Evolutionary conservation across 2,113 vertebrate species (phyloP), one percentile per base, ranked within the genome.

Genomic region (Saiga tatarica): DNA sequence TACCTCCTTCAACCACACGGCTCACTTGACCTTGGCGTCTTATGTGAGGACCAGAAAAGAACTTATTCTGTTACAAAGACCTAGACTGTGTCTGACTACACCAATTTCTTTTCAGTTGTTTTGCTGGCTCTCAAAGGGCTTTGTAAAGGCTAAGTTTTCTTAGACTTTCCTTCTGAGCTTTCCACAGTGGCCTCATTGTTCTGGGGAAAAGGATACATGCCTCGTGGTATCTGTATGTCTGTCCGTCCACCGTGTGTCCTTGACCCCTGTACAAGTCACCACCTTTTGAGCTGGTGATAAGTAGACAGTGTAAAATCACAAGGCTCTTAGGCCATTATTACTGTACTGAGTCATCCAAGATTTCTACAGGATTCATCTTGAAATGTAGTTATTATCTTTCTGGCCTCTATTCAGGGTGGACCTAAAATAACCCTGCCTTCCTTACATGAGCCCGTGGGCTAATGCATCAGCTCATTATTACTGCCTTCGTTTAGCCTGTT

Each of bases 351-450:
- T 96, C 91, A 94, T 25, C 92, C 10, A 50, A 19, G 71, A n/a
- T 52, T 94, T 71, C 67, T 36, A 62, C 4, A 53, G 47, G 45
- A 62, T 96, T 96, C 39, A 14, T 81, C 52, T 26, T 91, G 88
- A 97, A 97, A 93, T 33, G 76, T 52, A 94, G 76, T 76, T 95
- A 86, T 87, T 95, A 93, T 96, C 94, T 52, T 94, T 84, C 76
- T 87, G 90, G 88, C 19, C 84, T 97, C 86, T 90, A 42, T 81
- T 96, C 52, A 87, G 8, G 33, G 64, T 78, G 94, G 53, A 15
- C 79, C 55, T 55, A 95, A 97, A 97, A 87, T 95, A 95, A 76
- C 47, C 19, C 89, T 55, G 86, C 55, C 53, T 79, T 86, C 30
- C 50, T 78, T 39, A 81, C 4, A 45, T 2, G 52, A 74, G 81